A percentile compares a stretch with the other conserved stretches of the same genome.
phyloP scores from a whole-genome alignment of 2,113 vertebrate genomes.

The Lampris megalopsis region DNA sequence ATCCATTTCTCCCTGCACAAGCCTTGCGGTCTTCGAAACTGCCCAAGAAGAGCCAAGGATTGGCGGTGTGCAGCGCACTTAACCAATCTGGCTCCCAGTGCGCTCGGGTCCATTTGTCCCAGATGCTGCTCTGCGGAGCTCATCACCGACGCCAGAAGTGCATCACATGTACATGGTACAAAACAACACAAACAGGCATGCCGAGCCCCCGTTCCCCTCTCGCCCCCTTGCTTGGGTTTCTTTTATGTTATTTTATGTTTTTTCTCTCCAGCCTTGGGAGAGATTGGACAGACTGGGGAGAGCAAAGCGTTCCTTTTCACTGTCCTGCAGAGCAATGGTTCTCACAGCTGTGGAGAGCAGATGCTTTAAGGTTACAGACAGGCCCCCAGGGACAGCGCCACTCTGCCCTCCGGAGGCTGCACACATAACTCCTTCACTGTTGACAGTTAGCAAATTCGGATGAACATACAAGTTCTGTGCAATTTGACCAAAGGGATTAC shows the following conservation, averaged over 20 bases:
- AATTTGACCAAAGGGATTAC: slow-evolving; percentile 38
- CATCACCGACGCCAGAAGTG: slow-evolving; percentile 67
- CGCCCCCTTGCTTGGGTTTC: neutral
- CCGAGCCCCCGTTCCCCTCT: slow-evolving; percentile 32
- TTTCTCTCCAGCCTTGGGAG: slow-evolving; percentile 67
- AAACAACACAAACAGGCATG: slow-evolving; percentile 66
- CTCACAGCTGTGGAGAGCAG: slow-evolving; percentile 79
- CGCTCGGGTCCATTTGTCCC: slow-evolving; percentile 71
- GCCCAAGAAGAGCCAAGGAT: slow-evolving; percentile 58
- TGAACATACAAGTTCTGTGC: neutral
- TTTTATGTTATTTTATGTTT: slow-evolving; percentile 20
- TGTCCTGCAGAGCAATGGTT: slow-evolving; percentile 55
- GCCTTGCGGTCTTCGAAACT: slow-evolving; percentile 64
- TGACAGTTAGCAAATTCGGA: slow-evolving; percentile 8
- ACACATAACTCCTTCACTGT: slow-evolving; percentile 53
- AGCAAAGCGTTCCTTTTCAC: slow-evolving; percentile 69
- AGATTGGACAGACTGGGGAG: slow-evolving; percentile 69
- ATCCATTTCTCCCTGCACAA: slow-evolving; percentile 75
- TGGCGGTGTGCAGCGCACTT: slow-evolving; percentile 64
- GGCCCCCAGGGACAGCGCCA: slow-evolving; percentile 65
- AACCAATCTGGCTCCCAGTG: slow-evolving; percentile 74
- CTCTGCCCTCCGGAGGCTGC: slow-evolving; percentile 73
- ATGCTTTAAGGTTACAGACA: slow-evolving; percentile 74
- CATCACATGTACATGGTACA: slow-evolving; percentile 67
- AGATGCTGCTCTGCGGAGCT: slow-evolving; percentile 72